Evolutionary conservation across 2,888 invertebrate genomes (phyloP), one percentile per base, ranked within the genome.

Genomic region (Encarsia formosa): DNA sequence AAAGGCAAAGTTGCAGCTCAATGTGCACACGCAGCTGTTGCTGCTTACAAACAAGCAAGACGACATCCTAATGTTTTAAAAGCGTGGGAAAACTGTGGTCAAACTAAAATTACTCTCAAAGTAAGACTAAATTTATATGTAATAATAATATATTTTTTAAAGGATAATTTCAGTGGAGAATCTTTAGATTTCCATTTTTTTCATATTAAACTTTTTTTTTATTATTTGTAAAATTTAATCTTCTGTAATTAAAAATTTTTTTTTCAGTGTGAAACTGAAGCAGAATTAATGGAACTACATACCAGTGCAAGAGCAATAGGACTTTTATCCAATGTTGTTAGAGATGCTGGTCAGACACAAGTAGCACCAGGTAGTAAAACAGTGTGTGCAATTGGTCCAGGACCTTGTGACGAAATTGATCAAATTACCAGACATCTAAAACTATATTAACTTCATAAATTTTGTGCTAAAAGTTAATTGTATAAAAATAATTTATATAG

Each of bases 1-100:
- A 94, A 94, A 77, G 92, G 96, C 1, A 96, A 96, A 78, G 86
- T 91, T 34, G 95, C 91, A 4, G 90, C 95, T 0, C 95, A 95
- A 73, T 94, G 93, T 75, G 84, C 88, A n/a, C 95, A 96, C 71
- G 95, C 91, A n/a, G 89, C 94, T 0, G 88, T 95, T 0, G 86
- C 86, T 13, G 90, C 89, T 1, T 92, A 88, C 65, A 87, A 88
- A 59, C 83, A 84, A 63, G 84, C 87, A 0, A 74, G 78, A 38
- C 79, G 77, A 50, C 81, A 85, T 60, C 85, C 86, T 1, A 79
- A 81, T 43, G 74, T 84, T 3, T 67, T 86, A 29, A 74, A 74
- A 59, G 68, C 76, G 18, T 87, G 87, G 86, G 83, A 85, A 65
- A 73, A 77, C 45, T 78, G 79, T 56, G 91, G 95, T 1, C 91